These are phyloP conservation scores for Theodoxus fluviatilis DNA, from an alignment of 2,888 invertebrate species.

Conservation along the genomic window DNA sequence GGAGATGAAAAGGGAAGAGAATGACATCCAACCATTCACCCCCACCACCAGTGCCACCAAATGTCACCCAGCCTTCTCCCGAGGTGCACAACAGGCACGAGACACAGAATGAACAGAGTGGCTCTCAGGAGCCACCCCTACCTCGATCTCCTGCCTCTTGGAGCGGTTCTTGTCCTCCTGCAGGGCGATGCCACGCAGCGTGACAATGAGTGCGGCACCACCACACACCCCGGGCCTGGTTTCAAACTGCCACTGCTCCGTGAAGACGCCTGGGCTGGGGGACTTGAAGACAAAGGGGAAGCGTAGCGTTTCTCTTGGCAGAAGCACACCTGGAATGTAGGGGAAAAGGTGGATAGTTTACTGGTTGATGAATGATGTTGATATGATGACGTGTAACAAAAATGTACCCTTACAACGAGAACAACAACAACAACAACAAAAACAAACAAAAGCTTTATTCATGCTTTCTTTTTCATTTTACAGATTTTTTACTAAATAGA, in stretches of 20 bases:
- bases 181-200: conserved; percentile 61
- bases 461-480: no score
- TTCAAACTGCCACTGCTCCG: conserved; percentile 64
- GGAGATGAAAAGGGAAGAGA: no score
- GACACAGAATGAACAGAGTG: background rate
- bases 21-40: no score
- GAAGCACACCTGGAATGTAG: conserved; percentile 55
- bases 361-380: no score
- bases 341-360: background rate
- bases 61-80: no score
- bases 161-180: conserved; percentile 59
- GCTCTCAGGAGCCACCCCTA: conserved; percentile 30
- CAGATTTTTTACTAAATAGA: no score
- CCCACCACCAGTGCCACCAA: no score
- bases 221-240: conserved; percentile 62
- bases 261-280: conserved; percentile 62
- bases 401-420: no score
- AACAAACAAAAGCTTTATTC: no score
- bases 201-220: conserved; percentile 61
- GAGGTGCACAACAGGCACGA: no score
- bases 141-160: conserved; percentile 60
- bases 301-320: conserved; percentile 63
- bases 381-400: no score
- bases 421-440: no score
- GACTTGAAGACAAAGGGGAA: conserved; percentile 66